Evolutionary conservation across 1,140 invertebrate species (phyloP).

Genomic region (Anastatus disparis): DNA sequence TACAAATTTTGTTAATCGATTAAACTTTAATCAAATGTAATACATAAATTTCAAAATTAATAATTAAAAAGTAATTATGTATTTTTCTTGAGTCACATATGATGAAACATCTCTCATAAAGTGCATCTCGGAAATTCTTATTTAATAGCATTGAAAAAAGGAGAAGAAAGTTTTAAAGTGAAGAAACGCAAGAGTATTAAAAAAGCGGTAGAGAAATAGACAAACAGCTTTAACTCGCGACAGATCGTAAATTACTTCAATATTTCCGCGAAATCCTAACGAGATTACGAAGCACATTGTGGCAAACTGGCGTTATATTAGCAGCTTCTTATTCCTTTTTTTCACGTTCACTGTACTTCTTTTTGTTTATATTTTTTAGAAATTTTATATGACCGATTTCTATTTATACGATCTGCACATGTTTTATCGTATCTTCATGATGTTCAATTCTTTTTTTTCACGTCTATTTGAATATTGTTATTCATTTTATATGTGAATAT

Average conservation of each 20-base stretch:
- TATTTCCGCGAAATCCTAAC: conserved; percentile 68
- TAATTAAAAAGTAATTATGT: no score
- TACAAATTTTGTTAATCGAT: no score
- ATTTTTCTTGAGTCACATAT: not conserved
- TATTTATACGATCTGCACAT: no score
- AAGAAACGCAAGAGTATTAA: conserved; percentile 35
- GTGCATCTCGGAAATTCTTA: conserved; percentile 15
- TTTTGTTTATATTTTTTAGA: not conserved
- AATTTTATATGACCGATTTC: no score
- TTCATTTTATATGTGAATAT: no score
- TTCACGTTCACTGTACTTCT: not conserved
- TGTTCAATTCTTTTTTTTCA: no score
- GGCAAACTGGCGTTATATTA: conserved; percentile 44
- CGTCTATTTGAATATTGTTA: no score
- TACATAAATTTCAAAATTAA: no score
- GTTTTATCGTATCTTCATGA: no score
- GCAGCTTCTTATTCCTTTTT: conserved; percentile 2
- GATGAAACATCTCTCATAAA: conserved; percentile 26
- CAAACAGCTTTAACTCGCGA: conserved; percentile 60
- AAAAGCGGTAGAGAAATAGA: conserved; percentile 36
- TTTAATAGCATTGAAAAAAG: not conserved
- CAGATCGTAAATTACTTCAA: conserved; percentile 66
- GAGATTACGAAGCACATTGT: conserved; percentile 66
- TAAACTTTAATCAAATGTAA: no score
- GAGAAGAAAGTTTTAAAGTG: conserved; percentile 16